These are phyloP conservation scores for Saimiri boliviensis DNA, from an alignment of 2,113 vertebrate species.

Conservation along the genomic window DNA sequence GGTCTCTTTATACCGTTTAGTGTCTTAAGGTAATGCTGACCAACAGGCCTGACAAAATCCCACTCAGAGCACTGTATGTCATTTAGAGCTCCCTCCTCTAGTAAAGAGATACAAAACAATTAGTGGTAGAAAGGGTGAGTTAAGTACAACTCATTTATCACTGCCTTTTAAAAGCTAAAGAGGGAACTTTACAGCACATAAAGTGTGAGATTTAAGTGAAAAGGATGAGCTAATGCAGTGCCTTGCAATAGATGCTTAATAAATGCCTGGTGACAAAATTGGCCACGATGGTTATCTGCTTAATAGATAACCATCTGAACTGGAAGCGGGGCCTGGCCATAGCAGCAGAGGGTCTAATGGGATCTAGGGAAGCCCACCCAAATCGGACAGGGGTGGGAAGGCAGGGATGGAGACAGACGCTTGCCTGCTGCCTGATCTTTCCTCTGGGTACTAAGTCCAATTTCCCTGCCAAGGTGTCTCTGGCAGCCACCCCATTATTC, in stretches of 20 bases:
- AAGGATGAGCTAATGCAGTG: slow-evolving; percentile 2
- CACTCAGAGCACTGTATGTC: neutral
- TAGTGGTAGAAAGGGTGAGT: slow-evolving; percentile 25
- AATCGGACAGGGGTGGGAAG: neutral
- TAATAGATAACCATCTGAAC: too few relatives aligned
- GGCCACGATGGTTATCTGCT: neutral
- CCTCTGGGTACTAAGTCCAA: neutral
- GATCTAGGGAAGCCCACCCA: neutral
- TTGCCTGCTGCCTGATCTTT: neutral
- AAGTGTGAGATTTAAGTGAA: slow-evolving; percentile 59
- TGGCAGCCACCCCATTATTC: neutral
- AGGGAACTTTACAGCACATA: slow-evolving; percentile 32
- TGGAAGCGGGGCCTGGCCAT: neutral
- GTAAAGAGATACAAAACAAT: slow-evolving; percentile 20
- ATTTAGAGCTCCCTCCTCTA: neutral
- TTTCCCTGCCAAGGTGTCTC: neutral
- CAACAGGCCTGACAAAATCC: slow-evolving; percentile 23
- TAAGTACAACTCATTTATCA: slow-evolving; percentile 49
- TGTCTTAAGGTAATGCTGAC: slow-evolving; percentile 52
- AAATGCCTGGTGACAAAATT: neutral
- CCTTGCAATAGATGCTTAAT: neutral
- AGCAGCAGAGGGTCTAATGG: fast-evolving
- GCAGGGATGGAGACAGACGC: neutral
- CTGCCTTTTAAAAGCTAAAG: slow-evolving; percentile 62
- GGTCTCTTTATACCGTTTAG: slow-evolving; percentile 7